Base-by-base conservation (phyloP, 2,888 invertebrate species). In the Azorinus chamasolen region DNA sequence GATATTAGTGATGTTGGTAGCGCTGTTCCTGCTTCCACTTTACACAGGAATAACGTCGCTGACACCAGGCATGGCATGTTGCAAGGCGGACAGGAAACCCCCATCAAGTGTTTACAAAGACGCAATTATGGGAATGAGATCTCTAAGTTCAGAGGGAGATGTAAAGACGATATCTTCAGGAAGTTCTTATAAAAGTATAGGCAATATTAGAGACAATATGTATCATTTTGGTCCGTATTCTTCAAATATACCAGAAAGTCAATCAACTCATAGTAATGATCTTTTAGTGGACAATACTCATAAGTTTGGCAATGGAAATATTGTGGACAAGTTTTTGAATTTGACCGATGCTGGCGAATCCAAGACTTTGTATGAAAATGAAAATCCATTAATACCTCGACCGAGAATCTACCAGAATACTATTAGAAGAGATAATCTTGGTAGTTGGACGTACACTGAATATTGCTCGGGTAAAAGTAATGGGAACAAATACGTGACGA, bases 31-130 rank as follows among this genome's bases (percentile, higher is more conserved):
- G 3, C 74, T 90, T 18, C 90, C 90, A 2, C 45, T 90, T 18
- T 90, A 85, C 54, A 88, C 90, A 6, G 90, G 89, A 16, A 83
- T 90, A 41, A 90, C 90, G 6, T 87, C 89, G 5, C 73, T 86
- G 10, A 83, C 78, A 6, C 68, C 84, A 18, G 82, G 76, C 16
- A 80, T 87, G 41, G 46, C 58, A 32, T 59, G 70, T 22, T 70
- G 74, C 32, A 66, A 66, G 32, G 57, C 32, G 16, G 66, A 51
- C 22, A 70, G 39, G 32, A 25, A 37, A 2, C 59, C 45, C 14
- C 57, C 69, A 12, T 43, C 51, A 39, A 53, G 74, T 8, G 22
- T 32, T 0, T 74, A 48, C 27, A 45, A 43, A 16, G 70, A 62
- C 41, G 63, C 24, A 16, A 14, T 62, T 12, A n/a, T 18, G 3